A percentile compares a stretch with the other conserved stretches of the same genome.
Evolutionary conservation across 2,888 invertebrate genomes (phyloP).

Genomic region (Metopia argyrocephala): DNA sequence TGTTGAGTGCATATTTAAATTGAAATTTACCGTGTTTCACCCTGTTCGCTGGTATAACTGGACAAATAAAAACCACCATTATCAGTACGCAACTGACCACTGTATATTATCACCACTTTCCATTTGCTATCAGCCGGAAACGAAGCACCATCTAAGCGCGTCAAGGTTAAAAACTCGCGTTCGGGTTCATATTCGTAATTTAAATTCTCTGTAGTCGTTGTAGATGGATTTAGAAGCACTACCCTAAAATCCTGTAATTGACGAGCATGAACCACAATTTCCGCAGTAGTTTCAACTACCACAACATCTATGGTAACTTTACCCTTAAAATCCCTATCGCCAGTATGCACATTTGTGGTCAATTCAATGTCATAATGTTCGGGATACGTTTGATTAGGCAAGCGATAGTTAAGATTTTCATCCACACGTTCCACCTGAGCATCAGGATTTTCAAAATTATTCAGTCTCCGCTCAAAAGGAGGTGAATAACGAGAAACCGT

Average conservation of each 20-base stretch:
- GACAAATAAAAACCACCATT: constrained; percentile 84
- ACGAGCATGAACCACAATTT: constrained; percentile 72
- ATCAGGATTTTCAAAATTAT: constrained; percentile 29
- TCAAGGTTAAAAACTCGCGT: constrained; percentile 71
- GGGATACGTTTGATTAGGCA: constrained; percentile 80
- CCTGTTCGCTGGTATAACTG: constrained; percentile 76
- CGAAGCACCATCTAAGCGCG: constrained; percentile 21
- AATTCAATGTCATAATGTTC: constrained; percentile 79
- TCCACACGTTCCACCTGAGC: constrained; percentile 46
- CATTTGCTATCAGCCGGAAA: constrained; percentile 76
- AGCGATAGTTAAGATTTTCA: constrained; percentile 74
- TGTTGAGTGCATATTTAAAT: too few species aligned
- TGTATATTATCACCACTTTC: constrained; percentile 80
- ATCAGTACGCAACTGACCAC: constrained; percentile 81
- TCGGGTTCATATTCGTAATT: constrained; percentile 43
- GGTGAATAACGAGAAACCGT: constrained; percentile 38
- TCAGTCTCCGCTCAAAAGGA: constrained; percentile 1
- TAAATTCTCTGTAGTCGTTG: constrained; percentile 1
- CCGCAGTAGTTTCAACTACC: constrained; percentile 59
- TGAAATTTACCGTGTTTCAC: constrained; percentile 68
- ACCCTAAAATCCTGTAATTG: constrained; percentile 65
- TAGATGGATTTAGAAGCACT: constrained; percentile 62
- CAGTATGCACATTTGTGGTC: constrained; percentile 71
- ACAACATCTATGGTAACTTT: constrained; percentile 68
- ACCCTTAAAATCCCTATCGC: constrained; percentile 69